Evolutionary conservation across 2,888 invertebrate species (phyloP), one percentile per base, ranked within the genome.

Genomic region (Pammene aurita): DNA sequence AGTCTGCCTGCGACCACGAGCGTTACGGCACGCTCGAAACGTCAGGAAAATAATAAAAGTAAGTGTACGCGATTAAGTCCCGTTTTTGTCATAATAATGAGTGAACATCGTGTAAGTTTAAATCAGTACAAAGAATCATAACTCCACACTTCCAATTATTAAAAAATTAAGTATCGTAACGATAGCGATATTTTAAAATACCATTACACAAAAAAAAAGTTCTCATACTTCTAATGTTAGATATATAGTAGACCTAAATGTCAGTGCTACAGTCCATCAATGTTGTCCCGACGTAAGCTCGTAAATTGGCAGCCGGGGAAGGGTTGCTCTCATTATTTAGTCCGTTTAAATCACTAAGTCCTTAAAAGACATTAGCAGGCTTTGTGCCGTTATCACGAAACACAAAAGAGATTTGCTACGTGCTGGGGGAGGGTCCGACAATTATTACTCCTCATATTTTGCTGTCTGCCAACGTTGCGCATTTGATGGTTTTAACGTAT

Each of bases 281-380:
- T 41, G 4, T 56, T 72, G 77, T 80, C 83, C 80, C 83, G 75
- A 79, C 81, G 84, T 84, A 84, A 87, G 85, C 85, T 80, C 82
- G 84, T 87, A 88, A 89, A 89, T 87, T 89, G 85, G 78, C 77
- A 81, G 80, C 77, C 73, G 73, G 76, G 80, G 84, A 89, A 89
- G 91, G 92, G 92, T 90, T 89, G 86, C 79, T 89, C 50, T 91
- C 91, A 92, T 93, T 91, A 92, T 90, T 88, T 88, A 93, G 92
- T 92, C 93, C 89, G 91, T 92, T 93, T 92, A 93, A 93, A 92
- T 92, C 90, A 86, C 92, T 91, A 92, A 92, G 93, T 92, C 92
- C 92, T 91, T 92, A 91, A 93, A 92, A 89, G 88, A 92, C 89
- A 92, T 93, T 92, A 92, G 90, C 85, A 84, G 82, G 89, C 92